Evolutionary conservation across 2,888 invertebrate genomes (phyloP).

Genomic region (Camptogramma bilineatum): DNA sequence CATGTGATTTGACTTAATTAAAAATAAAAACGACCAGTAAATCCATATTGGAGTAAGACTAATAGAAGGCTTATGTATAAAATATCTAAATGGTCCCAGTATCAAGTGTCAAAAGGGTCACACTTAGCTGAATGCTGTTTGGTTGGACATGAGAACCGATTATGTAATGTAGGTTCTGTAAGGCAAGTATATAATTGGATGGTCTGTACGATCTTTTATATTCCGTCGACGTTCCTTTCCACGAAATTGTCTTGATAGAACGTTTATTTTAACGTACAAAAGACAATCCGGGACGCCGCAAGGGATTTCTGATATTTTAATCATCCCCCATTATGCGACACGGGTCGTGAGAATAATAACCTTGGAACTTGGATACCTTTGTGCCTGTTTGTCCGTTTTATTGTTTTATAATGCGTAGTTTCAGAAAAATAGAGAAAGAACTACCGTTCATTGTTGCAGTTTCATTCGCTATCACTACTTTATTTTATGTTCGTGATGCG

Average conservation of each 20-base stretch:
- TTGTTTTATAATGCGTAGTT: conserved; percentile 33
- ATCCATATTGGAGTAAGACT: too few relatives aligned
- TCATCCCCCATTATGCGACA: conserved; percentile 57
- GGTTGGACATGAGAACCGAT: background rate
- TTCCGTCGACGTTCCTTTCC: conserved; percentile 55
- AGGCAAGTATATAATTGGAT: background rate
- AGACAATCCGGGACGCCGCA: conserved; percentile 50
- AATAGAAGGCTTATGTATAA: too few relatives aligned
- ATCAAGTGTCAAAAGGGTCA: too few relatives aligned
- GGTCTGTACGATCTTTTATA: conserved; percentile 6
- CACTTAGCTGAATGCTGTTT: too few relatives aligned
- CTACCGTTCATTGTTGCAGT: background rate
- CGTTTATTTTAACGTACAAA: conserved; percentile 54
- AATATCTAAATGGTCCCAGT: too few relatives aligned
- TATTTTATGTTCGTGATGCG: background rate
- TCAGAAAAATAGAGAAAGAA: background rate
- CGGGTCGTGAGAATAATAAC: conserved; percentile 20
- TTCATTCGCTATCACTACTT: background rate
- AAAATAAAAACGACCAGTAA: too few relatives aligned
- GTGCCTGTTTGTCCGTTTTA: conserved; percentile 48
- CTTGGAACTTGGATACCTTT: conserved; percentile 14
- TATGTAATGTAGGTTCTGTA: background rate
- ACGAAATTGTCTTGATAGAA: conserved; percentile 58
- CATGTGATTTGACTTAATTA: too few relatives aligned
- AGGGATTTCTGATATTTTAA: conserved; percentile 63